Percentiles rank a stretch among this genome's conserved stretches.
Evolutionary conservation across 2,888 invertebrate species (phyloP).

Genomic region (Campoletis raptor): DNA sequence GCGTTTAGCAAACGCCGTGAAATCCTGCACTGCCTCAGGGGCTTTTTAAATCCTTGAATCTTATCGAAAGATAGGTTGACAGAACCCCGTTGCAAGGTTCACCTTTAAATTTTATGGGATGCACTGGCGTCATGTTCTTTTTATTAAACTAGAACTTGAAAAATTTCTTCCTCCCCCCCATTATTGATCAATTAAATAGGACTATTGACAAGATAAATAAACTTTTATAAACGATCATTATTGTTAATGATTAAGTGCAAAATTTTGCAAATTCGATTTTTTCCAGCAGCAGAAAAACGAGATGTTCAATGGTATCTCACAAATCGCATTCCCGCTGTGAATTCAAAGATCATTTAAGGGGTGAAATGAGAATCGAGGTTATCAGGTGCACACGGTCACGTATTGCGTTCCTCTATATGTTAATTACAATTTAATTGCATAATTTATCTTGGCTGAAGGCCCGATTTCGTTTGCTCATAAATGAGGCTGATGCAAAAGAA

Average conservation of each 20-base stretch:
- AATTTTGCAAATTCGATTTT: slow-evolving; percentile 12
- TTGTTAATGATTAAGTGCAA: slow-evolving; percentile 19
- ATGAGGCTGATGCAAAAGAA: background rate
- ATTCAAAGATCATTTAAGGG: slow-evolving; percentile 12
- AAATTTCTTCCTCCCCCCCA: background rate
- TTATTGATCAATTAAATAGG: background rate
- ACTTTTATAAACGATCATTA: background rate
- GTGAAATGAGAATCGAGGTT: slow-evolving; percentile 61
- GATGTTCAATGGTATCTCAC: too few relatives aligned
- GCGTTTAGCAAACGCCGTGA: slow-evolving; percentile 42
- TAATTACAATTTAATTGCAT: slow-evolving; percentile 84
- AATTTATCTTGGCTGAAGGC: slow-evolving; percentile 80
- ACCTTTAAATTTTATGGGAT: background rate
- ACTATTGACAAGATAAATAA: background rate
- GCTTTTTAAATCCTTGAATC: slow-evolving; percentile 37
- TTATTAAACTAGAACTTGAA: background rate
- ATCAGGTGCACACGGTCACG: slow-evolving; percentile 73
- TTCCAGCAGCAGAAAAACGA: background rate
- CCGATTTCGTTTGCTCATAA: slow-evolving; percentile 28
- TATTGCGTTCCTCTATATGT: slow-evolving; percentile 75
- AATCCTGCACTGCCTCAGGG: slow-evolving; percentile 38
- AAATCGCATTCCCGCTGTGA: slow-evolving; percentile 7
- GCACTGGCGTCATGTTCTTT: background rate
- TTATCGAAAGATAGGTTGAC: slow-evolving; percentile 25
- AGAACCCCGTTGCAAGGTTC: background rate